phyloP scores from a whole-genome alignment of 1,140 invertebrate species.

The Dinoponera quadriceps region DNA sequence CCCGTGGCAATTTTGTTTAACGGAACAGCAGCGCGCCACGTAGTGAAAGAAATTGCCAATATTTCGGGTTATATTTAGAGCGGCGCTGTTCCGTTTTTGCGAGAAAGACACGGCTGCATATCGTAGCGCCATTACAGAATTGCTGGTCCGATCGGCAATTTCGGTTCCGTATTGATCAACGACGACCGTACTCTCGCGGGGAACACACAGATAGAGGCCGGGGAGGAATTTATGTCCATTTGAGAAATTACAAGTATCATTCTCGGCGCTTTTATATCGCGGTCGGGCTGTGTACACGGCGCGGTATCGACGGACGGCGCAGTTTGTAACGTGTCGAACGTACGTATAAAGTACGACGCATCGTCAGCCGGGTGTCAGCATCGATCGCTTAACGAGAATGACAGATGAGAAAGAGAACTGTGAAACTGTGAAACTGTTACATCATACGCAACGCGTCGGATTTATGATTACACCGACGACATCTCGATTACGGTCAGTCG shows the following conservation, averaged over 20 bases:
- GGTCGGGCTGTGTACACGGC: neutral
- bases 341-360: slow-evolving; percentile 25
- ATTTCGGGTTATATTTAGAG: slow-evolving; percentile 37
- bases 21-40: neutral
- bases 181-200: slow-evolving; percentile 23
- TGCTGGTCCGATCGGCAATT: slow-evolving; percentile 46
- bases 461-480: slow-evolving; percentile 11
- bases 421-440: slow-evolving; percentile 28
- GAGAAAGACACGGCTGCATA: slow-evolving; percentile 46
- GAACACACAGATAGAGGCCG: neutral
- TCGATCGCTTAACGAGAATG: slow-evolving; percentile 16
- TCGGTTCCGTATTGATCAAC: slow-evolving; percentile 39
- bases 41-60: slow-evolving; percentile 46
- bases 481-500: neutral
- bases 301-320: neutral
- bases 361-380: slow-evolving; percentile 1
- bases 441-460: slow-evolving; percentile 27
- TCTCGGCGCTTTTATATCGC: slow-evolving; percentile 25
- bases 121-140: slow-evolving; percentile 67
- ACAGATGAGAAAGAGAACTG: neutral
- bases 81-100: slow-evolving; percentile 32
- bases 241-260: slow-evolving; percentile 55
- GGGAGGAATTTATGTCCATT: slow-evolving; percentile 50
- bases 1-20: slow-evolving; percentile 17
- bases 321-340: slow-evolving; percentile 14